These are phyloP conservation scores for Trogon melanurus DNA, from an alignment of 2,113 vertebrate species.

Conservation along the genomic window DNA sequence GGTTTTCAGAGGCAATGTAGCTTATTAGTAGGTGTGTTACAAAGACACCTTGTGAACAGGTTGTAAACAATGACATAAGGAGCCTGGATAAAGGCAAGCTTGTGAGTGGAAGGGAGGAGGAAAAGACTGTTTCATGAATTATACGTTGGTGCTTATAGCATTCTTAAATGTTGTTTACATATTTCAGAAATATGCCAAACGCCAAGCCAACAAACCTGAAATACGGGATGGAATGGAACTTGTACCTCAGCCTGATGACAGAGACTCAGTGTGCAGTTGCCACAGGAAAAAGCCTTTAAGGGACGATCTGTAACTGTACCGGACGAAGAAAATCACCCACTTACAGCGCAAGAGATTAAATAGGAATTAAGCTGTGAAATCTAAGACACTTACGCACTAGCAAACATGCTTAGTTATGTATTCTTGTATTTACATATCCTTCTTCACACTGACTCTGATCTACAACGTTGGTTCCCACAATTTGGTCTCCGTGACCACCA, in stretches of 20 bases:
- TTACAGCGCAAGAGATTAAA: constrained; percentile 5
- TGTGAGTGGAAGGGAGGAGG: constrained; percentile 19
- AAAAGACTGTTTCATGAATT: constrained; percentile 7
- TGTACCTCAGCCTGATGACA: constrained; percentile 84
- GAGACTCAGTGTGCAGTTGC: constrained; percentile 77
- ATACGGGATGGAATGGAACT: constrained; percentile 87
- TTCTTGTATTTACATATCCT: constrained; percentile 16
- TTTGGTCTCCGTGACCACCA: background rate
- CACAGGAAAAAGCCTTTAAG: constrained; percentile 54
- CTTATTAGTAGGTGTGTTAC: background rate
- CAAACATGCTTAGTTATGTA: background rate
- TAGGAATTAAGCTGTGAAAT: constrained; percentile 42
- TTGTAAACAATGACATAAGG: constrained; percentile 10
- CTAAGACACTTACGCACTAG: background rate
- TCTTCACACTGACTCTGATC: constrained; percentile 1
- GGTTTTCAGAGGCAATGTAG: background rate
- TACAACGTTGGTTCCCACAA: background rate
- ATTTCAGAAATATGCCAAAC: constrained; percentile 82
- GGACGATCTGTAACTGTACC: constrained; percentile 73
- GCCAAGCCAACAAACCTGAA: constrained; percentile 79
- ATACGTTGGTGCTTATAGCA: constrained; percentile 27
- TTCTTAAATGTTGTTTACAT: constrained; percentile 55
- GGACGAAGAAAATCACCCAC: constrained; percentile 3
- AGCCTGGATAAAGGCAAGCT: constrained; percentile 10
- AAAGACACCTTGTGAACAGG: background rate